Base-by-base conservation (phyloP, 1,140 invertebrate species). In the Tetramorium parvispinum region DNA sequence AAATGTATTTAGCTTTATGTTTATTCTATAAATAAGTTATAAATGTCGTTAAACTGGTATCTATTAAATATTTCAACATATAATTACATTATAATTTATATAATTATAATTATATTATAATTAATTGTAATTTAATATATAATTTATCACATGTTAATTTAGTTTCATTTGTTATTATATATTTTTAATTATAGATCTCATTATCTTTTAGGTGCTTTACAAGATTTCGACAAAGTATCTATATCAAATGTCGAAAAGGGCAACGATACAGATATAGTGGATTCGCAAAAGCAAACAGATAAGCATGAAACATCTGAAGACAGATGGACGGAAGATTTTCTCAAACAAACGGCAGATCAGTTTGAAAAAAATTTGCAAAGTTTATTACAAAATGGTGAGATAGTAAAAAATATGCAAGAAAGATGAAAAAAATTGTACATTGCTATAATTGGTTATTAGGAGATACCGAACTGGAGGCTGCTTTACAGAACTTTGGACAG, bases 221-320 rank as follows among this genome's bases (percentile, higher is more conserved):
- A 96, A 91, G 96, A 96, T 91, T 96, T 96, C 61, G 94, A 95
- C 63, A 94, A 95, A 81, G 88, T 85, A 40, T 57, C 89, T 53
- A 91, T 92, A 49, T 90, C 18, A 86, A 92, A 40, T 88, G 10
- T 51, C 11, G 76, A 91, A n/a, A 32, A 51, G 0, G 49, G 87
- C 40, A 85, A 86, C 13, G 55, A 49, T 6, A 85, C 89, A 61
- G 70, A 27, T 11, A 49, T 66, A 37, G 7, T 27, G 7, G 21
- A 73, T 59, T 61, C 0, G 18, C 51, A 4, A 5, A 73, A 73
- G 2, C 32, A 73, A 83, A 40, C 27, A 16, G 21, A 32, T 21
- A 37, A 81, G 18, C 4, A 16, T 59, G 55, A 63, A 43, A 55
- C 53, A 6, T 68, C 85, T 13, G 92, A 94, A 85, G 93, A 93